Base-by-base conservation (phyloP, 2,113 vertebrate species). In the Aphelocoma coerulescens region DNA sequence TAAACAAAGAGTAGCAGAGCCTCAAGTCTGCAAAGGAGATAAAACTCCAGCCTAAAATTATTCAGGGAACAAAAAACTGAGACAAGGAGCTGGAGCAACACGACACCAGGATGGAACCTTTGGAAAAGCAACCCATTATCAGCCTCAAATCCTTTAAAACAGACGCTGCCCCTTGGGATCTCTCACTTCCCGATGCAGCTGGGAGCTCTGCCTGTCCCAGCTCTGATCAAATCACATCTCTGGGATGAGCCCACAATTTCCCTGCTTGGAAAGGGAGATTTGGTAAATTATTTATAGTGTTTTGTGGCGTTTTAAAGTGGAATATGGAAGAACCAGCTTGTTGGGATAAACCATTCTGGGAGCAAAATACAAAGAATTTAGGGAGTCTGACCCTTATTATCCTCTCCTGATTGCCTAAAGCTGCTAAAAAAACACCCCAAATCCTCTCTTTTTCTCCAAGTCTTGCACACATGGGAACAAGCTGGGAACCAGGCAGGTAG, bases 231-330 rank as follows among this genome's bases (percentile, higher is more conserved):
- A 74, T 43, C 43, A 7, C 28, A 1, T n/a, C 51, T 68, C 57
- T 1, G 9, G 33, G 52, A 30, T 9, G 11, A 63, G 13, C 16
- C 43, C 51, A 22, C 0, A 0, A 44, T 62, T 69, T 19, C 18
- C 30, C 41, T 74, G 55, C 68, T 77, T 1, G 4, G 32, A 54
- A 87, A 85, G 28, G 73, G 52, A 30, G 52, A 41, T 37, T 78
- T 27, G 19, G 21, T 63, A 17, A 94, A 89, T 78, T 44, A 63
- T 93, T 96, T 41, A 87, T 9, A 1, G 16, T 0, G 1, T 2
- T 58, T 61, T 66, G 28, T 10, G n/a, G 46, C 4, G 1, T 74
- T 81, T 85, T 37, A 37, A 89, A 74, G 46, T 3, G 26, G n/a
- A 58, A 58, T 37, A 21, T 3, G 16, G 46, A 66, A 76, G 68